Evolutionary conservation across 2,797 vertebrate genomes (phyloP), one percentile per base, ranked within the genome.

Genomic region (Poeciliopsis gracilis): DNA sequence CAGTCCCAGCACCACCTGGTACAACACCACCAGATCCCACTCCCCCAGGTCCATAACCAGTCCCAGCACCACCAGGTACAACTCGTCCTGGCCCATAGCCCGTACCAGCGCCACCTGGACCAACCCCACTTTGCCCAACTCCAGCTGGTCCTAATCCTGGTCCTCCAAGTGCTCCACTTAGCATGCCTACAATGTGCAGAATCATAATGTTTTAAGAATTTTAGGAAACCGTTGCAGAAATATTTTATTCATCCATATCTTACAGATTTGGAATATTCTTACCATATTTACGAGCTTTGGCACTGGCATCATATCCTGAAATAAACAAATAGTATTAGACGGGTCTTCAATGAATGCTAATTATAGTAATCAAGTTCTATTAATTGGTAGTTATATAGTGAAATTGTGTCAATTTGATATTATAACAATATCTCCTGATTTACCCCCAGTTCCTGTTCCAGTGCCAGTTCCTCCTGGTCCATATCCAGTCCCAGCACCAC

Each of bases 241-340:
- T n/a, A 41, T 67, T 4, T 23, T 67, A 12, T 67, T 2, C 23
- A 36, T 36, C 0, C 16, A 59, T 59, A 36, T 25, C 0, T 41
- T 45, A 2, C 7, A 80, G 8, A 18, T 2, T 53, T 36, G 7
- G 13, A 55, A 15, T 25, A 18, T 83, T 80, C 76, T 87, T 88
- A 94, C 94, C 94, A 87, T 95, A 95, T 95, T 95, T 95, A 69
- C 92, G 94, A 77, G 94, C 94, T 90, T 95, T 95, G 51, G 95
- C 94, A 46, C 28, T 87, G 67, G 92, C 84, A 79, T 93, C 93
- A 83, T 94, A 94, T 15, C 87, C 94, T 95, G 83, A 81, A 93
- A 91, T 53, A 77, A 8, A 79, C 72, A 85, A 12, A 45, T 5
- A 61, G 0, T 51, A 25, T 80, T 59, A 79, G 0, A 61, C 75